Percentiles rank a stretch among this genome's conserved stretches.
Evolutionary conservation across 64 coral and sea anemone species (phyloP).

Genomic region (Montipora capricornis): DNA sequence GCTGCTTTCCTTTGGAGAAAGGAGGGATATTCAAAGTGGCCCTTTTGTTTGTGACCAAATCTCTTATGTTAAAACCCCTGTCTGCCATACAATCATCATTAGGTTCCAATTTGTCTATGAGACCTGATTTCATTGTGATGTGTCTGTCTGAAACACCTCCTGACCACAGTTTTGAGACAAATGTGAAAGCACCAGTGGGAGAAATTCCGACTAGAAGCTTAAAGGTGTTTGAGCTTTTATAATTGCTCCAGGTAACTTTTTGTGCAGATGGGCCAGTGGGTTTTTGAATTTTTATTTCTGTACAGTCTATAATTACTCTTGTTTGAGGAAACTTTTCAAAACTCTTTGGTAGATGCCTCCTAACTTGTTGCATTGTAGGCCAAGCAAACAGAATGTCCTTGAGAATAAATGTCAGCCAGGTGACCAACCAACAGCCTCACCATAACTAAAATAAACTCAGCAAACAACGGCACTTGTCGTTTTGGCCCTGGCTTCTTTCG

Average conservation of each 20-base stretch:
- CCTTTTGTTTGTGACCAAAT: neutral
- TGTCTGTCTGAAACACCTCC: no score
- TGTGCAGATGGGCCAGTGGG: no score
- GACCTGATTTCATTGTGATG: no score
- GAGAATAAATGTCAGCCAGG: neutral
- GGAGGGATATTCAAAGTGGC: slow-evolving; percentile 72
- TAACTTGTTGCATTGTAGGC: no score
- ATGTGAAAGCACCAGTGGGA: neutral
- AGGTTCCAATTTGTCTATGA: no score
- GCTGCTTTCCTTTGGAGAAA: slow-evolving; percentile 45
- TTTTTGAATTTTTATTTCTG: no score
- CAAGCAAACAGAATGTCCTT: no score
- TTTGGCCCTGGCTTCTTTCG: neutral
- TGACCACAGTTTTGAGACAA: no score
- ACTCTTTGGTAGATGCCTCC: neutral
- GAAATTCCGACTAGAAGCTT: slow-evolving; percentile 55
- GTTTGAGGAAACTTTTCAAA: slow-evolving; percentile 58
- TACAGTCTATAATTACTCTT: slow-evolving; percentile 40
- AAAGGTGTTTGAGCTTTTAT: slow-evolving; percentile 56
- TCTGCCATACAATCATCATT: no score
- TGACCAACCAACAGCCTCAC: slow-evolving; percentile 11
- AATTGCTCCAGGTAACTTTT: slow-evolving; percentile 65
- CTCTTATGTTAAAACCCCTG: no score
- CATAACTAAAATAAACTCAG: slow-evolving; percentile 1
- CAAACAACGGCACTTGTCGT: slow-evolving; percentile 10